Percentiles rank a stretch among this genome's conserved stretches.
Conservation (phyloP, 2,888 invertebrate species). For the Holacanthella duospinosa region DNA sequence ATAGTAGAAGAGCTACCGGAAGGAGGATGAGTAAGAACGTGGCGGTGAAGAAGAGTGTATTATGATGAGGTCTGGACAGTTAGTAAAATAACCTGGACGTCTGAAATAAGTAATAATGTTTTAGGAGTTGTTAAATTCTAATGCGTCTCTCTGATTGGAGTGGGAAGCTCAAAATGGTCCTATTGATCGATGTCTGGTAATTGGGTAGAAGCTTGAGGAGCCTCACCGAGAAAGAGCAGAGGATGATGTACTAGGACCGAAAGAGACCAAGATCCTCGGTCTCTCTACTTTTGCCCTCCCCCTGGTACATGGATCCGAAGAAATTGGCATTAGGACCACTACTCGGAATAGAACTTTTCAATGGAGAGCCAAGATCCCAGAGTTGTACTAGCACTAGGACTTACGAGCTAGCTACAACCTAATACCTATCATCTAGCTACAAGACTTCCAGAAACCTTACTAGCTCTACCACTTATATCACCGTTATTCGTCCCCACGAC, state of each 20-base stretch:
- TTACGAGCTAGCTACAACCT: too few species aligned
- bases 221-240: conserved; percentile 2
- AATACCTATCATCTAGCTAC: too few species aligned
- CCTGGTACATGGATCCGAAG: background rate
- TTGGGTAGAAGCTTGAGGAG: conserved; percentile 14
- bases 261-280: too few species aligned
- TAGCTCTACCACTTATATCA: too few species aligned
- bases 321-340: background rate
- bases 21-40: background rate
- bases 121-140: background rate
- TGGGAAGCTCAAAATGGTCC: conserved; percentile 20
- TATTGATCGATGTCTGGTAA: conserved; percentile 28
- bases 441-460: too few species aligned
- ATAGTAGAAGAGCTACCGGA: too few species aligned
- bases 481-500: too few species aligned
- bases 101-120: background rate
- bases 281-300: background rate
- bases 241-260: too few species aligned
- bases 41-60: background rate
- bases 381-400: background rate
- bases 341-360: background rate
- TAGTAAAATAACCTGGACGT: background rate
- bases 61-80: background rate
- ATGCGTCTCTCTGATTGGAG: conserved; percentile 27
- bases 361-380: too few species aligned